These are phyloP conservation scores for Catostylus mosaicus DNA, from an alignment of 30 jellyfish, hydroid and myxozoan genomes.

Conservation along the genomic window DNA sequence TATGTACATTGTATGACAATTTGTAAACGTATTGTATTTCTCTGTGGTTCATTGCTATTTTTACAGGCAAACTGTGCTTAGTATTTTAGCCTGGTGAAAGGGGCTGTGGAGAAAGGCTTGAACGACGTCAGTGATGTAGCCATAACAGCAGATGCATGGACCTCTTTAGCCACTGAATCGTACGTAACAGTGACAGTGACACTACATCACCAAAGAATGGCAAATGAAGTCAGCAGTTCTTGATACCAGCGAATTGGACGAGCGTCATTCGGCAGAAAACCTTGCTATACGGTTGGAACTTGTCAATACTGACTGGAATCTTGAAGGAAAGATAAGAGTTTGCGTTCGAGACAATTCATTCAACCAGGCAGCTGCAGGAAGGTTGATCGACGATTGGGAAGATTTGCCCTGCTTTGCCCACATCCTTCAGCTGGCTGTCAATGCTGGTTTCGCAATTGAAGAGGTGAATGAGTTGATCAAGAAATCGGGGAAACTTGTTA, in stretches of 20 bases:
- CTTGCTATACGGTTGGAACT: conserved; percentile 32
- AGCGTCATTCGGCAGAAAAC: conserved; percentile 51
- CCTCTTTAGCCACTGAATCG: conserved; percentile 57
- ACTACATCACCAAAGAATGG: conserved; percentile 52
- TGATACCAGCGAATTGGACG: conserved; percentile 57
- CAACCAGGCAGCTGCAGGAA: conserved; percentile 67
- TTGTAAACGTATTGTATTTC: no score
- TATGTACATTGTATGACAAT: no score
- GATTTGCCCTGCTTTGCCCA: conserved; percentile 61
- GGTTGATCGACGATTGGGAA: conserved; percentile 40
- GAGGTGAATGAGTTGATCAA: conserved; percentile 16
- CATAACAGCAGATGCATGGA: conserved; percentile 64
- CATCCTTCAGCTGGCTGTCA: conserved; percentile 61
- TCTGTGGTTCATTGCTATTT: no score
- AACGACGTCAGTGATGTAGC: conserved; percentile 39
- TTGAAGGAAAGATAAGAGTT: conserved; percentile 51
- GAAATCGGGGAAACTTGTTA: conserved; percentile 24
- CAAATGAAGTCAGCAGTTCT: conserved; percentile 40
- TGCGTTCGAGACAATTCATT: conserved; percentile 59
- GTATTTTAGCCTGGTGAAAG: no score
- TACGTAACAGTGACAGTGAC: conserved; percentile 65
- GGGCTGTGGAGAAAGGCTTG: no score
- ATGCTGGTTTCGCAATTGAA: conserved; percentile 52
- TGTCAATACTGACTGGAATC: conserved; percentile 33
- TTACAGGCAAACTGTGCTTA: no score